Base-by-base conservation (phyloP, 92 coral and sea anemone species). In the Blastomussa wellsi region DNA sequence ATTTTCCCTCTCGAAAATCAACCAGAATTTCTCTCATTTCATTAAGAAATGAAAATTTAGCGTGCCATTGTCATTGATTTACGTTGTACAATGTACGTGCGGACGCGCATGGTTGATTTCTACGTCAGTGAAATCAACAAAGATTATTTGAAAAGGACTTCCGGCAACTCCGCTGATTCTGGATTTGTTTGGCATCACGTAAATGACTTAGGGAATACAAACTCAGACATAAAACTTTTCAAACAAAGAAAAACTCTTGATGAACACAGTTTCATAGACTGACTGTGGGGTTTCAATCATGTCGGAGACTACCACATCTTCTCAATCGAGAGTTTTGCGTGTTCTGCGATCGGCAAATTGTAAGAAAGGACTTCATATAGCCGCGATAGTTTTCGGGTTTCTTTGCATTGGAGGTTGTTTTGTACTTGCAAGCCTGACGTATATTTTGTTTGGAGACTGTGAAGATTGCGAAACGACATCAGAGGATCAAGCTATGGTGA, bases 371-470 rank as follows among this genome's bases (percentile, higher is more conserved):
- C 87, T 83, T 10, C 79, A 83, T 39, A 62, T 83, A 1, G n/a
- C 80, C 0, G 55, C 88, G 6, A 78, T 94, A 36, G 69, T 92
- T 38, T 67, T 84, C 15, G 95, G 98, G 44, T 85, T 94, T 53
- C 29, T 88, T 11, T 68, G 89, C 53, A 92, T 94, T 72, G 85
- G 93, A 1, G 84, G 87, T 4, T 92, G 95, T 71, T 93, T 94
- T 75, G 89, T 90, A 35, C 86, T 94, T 80, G 98, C 98, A 0
- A 88, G 93, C 0, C 85, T 90, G 76, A 90, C 95, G 15, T 94
- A 90, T 64, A 66, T 90, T 29, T 84, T 94, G 24, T 81, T 94
- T 42, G 93, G 93, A 75, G 90, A 94, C 60, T 94, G 98, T 59
- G 74, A 88, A 24, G 91, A 68, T 29, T 92, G 94, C 44, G 86